phyloP scores from a whole-genome alignment of 2,113 vertebrate species.

The Indri indri region DNA sequence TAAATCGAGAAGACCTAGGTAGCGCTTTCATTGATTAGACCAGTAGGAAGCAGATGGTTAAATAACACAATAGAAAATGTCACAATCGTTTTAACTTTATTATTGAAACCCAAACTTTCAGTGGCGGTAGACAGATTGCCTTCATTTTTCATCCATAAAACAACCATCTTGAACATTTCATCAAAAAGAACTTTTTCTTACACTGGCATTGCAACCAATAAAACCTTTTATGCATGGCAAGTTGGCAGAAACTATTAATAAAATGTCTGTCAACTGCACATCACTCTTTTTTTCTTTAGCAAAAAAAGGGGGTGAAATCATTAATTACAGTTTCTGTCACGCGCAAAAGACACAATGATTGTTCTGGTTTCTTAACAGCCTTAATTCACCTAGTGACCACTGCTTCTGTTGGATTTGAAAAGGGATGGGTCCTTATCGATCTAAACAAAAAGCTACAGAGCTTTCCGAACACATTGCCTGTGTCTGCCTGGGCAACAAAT shows the following conservation, averaged over 20 bases:
- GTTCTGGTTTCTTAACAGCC: conserved; percentile 87
- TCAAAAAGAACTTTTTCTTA: conserved; percentile 86
- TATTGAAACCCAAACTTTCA: conserved; percentile 88
- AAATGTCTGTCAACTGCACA: conserved; percentile 92
- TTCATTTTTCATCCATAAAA: conserved; percentile 92
- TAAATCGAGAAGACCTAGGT: conserved; percentile 78
- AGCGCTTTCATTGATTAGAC: conserved; percentile 84
- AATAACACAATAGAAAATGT: conserved; percentile 87
- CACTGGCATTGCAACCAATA: conserved; percentile 88
- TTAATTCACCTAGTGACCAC: conserved; percentile 92
- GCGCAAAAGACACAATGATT: conserved; percentile 88
- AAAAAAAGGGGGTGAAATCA: conserved; percentile 88
- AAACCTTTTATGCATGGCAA: conserved; percentile 93
- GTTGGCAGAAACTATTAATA: conserved; percentile 97
- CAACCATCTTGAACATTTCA: conserved; percentile 88
- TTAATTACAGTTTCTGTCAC: conserved; percentile 98
- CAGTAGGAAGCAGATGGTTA: conserved; percentile 89
- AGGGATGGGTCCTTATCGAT: conserved; percentile 85
- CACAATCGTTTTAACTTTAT: conserved; percentile 91
- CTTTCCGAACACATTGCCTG: conserved; percentile 86
- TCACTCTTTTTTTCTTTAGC: conserved; percentile 86
- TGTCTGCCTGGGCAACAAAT: conserved; percentile 89
- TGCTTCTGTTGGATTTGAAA: conserved; percentile 92
- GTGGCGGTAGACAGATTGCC: conserved; percentile 89
- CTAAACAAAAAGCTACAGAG: conserved; percentile 83